These are phyloP conservation scores for Fopius arisanus DNA, from an alignment of 1,140 invertebrate genomes.

Conservation along the genomic window DNA sequence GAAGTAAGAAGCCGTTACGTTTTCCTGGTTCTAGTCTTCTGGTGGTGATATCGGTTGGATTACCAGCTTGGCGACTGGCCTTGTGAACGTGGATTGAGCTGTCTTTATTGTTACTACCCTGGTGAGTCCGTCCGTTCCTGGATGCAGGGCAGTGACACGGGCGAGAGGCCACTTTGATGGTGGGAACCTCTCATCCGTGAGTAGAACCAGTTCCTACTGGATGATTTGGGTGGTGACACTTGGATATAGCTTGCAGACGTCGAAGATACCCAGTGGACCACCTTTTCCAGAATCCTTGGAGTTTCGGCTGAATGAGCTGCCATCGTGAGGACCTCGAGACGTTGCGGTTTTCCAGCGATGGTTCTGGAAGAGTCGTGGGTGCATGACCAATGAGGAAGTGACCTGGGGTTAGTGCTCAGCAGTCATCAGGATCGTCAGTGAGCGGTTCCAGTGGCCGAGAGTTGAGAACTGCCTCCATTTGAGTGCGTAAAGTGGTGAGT, in stretches of 20 bases:
- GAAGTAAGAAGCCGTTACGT: not conserved
- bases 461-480: constrained; percentile 48
- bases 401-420: constrained; percentile 31
- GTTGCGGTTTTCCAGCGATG: constrained; percentile 18
- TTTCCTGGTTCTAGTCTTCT: not conserved
- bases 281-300: constrained; percentile 34
- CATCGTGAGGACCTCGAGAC: constrained; percentile 18
- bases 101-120: constrained; percentile 28
- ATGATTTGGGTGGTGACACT: constrained; percentile 1
- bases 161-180: constrained; percentile 31
- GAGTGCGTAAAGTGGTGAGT: constrained; percentile 36
- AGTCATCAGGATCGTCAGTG: constrained; percentile 31
- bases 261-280: constrained; percentile 15
- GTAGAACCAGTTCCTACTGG: constrained; percentile 15
- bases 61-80: constrained; percentile 21
- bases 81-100: not conserved
- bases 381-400: constrained; percentile 36
- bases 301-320: constrained; percentile 29
- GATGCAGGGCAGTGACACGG: constrained; percentile 24
- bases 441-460: constrained; percentile 38
- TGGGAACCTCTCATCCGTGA: constrained; percentile 1
- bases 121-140: constrained; percentile 21
- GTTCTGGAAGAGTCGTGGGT: constrained; percentile 36
- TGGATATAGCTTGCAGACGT: constrained; percentile 2
- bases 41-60: not conserved